Evolutionary conservation across 2,888 invertebrate species (phyloP).

Genomic region (Apamea epomidion): DNA sequence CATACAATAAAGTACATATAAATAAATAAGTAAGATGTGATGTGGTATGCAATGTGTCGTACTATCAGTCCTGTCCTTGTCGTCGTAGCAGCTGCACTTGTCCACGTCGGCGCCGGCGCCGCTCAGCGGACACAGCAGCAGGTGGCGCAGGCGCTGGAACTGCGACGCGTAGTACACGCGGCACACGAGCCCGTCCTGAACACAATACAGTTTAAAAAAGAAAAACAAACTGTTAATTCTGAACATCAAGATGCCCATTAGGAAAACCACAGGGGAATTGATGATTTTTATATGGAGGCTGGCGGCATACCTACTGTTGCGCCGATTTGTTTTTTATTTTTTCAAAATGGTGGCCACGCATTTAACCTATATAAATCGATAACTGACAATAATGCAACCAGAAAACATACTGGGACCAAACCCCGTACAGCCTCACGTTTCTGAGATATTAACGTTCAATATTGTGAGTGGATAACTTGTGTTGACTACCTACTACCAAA

Average conservation of each 20-base stretch:
- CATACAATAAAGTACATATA: too few species aligned
- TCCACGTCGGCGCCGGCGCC: conserved; percentile 34
- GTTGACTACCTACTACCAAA: too few species aligned
- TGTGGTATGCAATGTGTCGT: neutral
- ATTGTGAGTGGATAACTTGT: too few species aligned
- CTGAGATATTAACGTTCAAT: too few species aligned
- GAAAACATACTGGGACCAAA: too few species aligned
- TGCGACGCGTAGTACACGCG: conserved; percentile 97
- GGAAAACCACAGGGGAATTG: neutral
- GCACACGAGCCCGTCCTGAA: conserved; percentile 95
- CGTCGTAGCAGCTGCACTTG: conserved; percentile 74
- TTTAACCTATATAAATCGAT: too few species aligned
- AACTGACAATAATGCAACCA: too few species aligned
- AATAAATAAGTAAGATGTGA: neutral
- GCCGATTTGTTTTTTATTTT: too few species aligned
- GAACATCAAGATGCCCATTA: neutral
- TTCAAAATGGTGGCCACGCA: too few species aligned
- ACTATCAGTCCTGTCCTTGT: conserved; percentile 70
- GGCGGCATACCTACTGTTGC: too few species aligned
- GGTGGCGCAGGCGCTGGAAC: conserved; percentile 95
- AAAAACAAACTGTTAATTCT: neutral
- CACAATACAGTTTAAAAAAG: neutral
- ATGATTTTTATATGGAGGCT: too few species aligned
- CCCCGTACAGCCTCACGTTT: too few species aligned
- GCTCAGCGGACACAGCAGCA: conserved; percentile 79